A percentile compares a stretch with the other conserved stretches of the same genome.
phyloP scores from a whole-genome alignment of 2,797 vertebrate species.

The Champsocephalus esox region DNA sequence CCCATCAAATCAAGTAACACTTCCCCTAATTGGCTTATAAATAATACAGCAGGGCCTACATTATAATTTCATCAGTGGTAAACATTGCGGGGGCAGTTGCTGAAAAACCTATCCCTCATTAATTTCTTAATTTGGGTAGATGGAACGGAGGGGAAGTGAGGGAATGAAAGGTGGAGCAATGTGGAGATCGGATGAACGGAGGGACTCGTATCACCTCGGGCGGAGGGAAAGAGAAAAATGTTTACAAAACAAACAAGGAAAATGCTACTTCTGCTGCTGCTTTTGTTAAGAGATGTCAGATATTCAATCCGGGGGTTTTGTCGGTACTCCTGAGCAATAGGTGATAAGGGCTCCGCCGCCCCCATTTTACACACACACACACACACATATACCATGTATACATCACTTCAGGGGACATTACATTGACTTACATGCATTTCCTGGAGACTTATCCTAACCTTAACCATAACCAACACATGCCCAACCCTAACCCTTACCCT shows the following conservation, averaged over 20 bases:
- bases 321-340: slow-evolving; percentile 85
- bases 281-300: slow-evolving; percentile 93
- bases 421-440: too few species aligned
- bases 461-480: too few species aligned
- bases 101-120: slow-evolving; percentile 98
- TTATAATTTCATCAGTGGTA: slow-evolving; percentile 99
- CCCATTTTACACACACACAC: slow-evolving; percentile 72
- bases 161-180: slow-evolving; percentile 75
- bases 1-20: slow-evolving; percentile 99
- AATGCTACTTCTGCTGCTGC: slow-evolving; percentile 80
- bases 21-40: slow-evolving; percentile 99
- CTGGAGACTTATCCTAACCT: too few species aligned
- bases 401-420: too few species aligned
- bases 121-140: slow-evolving; percentile 99
- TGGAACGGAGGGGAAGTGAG: slow-evolving; percentile 88
- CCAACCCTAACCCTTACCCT: too few species aligned
- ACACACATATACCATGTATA: too few species aligned
- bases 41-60: slow-evolving; percentile 97
- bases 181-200: slow-evolving; percentile 86
- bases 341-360: slow-evolving; percentile 71
- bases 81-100: slow-evolving; percentile 96
- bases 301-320: slow-evolving; percentile 92
- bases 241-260: slow-evolving; percentile 81
- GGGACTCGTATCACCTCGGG: slow-evolving; percentile 89
- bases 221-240: slow-evolving; percentile 75